Conservation (phyloP, 1,140 invertebrate genomes). For the Holcopasites calliopsidis region DNA sequence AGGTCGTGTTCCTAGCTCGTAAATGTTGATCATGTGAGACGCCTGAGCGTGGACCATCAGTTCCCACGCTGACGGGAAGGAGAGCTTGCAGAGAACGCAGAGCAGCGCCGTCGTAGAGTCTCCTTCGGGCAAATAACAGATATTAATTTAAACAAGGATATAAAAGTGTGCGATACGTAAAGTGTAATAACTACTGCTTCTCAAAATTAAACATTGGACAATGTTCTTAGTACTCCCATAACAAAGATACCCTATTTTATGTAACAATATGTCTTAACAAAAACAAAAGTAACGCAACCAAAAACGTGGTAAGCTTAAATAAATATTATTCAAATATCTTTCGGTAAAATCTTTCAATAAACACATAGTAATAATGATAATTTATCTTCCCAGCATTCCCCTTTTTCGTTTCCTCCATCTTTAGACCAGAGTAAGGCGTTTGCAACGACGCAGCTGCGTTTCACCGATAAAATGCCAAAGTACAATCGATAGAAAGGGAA, state of each 20-base stretch:
- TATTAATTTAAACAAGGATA: neutral
- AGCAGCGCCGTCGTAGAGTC: conserved; percentile 82
- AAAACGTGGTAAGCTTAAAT: too few species aligned
- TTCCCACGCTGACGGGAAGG: conserved; percentile 88
- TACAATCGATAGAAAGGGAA: conserved; percentile 7
- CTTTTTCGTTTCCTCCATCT: neutral
- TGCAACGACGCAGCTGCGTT: conserved; percentile 18
- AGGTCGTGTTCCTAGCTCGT: conserved; percentile 83
- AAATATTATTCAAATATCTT: too few species aligned
- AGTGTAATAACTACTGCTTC: too few species aligned
- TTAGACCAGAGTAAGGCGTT: neutral
- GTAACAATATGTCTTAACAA: too few species aligned
- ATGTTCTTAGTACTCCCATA: too few species aligned
- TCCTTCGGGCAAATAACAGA: conserved; percentile 55
- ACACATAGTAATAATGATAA: too few species aligned
- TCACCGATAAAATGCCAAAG: conserved; percentile 8
- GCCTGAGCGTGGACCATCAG: conserved; percentile 90
- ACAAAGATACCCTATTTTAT: too few species aligned
- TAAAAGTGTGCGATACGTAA: too few species aligned
- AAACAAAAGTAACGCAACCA: too few species aligned
- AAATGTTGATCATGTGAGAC: conserved; percentile 90
- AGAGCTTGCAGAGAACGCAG: conserved; percentile 89
- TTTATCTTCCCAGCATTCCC: neutral
- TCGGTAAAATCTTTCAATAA: too few species aligned
- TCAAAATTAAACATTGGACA: too few species aligned